Conservation (phyloP, 2,888 invertebrate genomes). For the Euzetes globulus region DNA sequence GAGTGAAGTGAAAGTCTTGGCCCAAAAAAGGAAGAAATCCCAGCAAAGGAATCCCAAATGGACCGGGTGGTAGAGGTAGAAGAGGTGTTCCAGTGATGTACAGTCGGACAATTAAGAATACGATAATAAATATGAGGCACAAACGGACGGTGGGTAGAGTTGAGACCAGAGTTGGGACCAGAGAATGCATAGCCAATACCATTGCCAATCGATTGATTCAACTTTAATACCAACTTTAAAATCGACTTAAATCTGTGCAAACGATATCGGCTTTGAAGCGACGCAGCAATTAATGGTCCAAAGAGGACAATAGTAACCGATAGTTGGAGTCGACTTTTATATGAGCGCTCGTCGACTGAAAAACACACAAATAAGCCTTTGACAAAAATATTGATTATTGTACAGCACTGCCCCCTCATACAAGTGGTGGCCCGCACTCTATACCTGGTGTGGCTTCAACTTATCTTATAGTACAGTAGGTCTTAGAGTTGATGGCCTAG, state of each 20-base stretch:
- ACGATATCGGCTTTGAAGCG: neutral
- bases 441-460: conserved; percentile 1
- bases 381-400: conserved; percentile 29
- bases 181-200: conserved; percentile 19
- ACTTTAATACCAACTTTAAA: neutral
- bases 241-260: neutral
- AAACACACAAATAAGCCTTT: conserved; percentile 24
- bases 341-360: conserved; percentile 6
- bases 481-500: conserved; percentile 25
- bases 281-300: conserved; percentile 20
- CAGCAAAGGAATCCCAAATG: conserved; percentile 74
- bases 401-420: conserved; percentile 26
- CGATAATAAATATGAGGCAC: conserved; percentile 29
- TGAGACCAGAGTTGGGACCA: conserved; percentile 35
- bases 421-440: conserved; percentile 26
- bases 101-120: conserved; percentile 14
- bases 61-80: conserved; percentile 66
- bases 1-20: conserved; percentile 64
- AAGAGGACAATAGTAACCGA: conserved; percentile 28
- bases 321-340: conserved; percentile 19
- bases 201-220: neutral
- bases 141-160: conserved; percentile 22
- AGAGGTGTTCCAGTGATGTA: neutral
- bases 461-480: conserved; percentile 19
- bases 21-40: conserved; percentile 74